Percentiles rank a stretch among this genome's conserved stretches.
These are phyloP conservation scores for Sepiola atlantica DNA, from an alignment of 2,888 invertebrate species.

Conservation along the genomic window DNA sequence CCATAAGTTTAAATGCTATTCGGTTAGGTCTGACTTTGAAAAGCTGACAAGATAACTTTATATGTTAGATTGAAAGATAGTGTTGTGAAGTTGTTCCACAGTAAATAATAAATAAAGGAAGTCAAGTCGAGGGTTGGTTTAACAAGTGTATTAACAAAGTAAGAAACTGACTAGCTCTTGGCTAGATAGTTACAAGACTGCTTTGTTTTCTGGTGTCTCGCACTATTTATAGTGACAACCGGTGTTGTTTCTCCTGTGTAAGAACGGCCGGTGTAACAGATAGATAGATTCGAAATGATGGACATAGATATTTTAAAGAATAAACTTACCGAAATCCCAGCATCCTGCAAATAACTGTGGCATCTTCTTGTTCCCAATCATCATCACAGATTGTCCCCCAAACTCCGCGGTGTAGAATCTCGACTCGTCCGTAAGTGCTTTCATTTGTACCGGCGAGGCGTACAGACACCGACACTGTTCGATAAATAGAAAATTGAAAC, in stretches of 20 bases:
- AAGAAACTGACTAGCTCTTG: too few relatives aligned
- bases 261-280: not conserved
- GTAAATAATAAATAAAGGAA: too few relatives aligned
- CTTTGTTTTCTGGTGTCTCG: too few relatives aligned
- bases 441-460: not conserved
- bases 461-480: not conserved
- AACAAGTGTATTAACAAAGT: too few relatives aligned
- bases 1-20: too few relatives aligned
- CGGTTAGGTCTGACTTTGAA: too few relatives aligned
- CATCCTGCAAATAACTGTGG: not conserved
- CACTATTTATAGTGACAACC: too few relatives aligned
- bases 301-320: not conserved
- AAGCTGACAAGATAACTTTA: too few relatives aligned
- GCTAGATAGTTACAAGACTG: too few relatives aligned
- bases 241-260: too few relatives aligned
- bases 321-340: not conserved
- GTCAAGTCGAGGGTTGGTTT: too few relatives aligned
- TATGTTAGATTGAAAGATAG: not conserved
- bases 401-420: not conserved
- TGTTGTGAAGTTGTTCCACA: too few relatives aligned
- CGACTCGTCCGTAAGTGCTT: not conserved
- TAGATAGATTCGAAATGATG: not conserved
- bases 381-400: constrained; percentile 22
- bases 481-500: not conserved
- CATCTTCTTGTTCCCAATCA: constrained; percentile 3